Base-by-base conservation (phyloP, 2,888 invertebrate species). In the Heliconius ismenius region DNA sequence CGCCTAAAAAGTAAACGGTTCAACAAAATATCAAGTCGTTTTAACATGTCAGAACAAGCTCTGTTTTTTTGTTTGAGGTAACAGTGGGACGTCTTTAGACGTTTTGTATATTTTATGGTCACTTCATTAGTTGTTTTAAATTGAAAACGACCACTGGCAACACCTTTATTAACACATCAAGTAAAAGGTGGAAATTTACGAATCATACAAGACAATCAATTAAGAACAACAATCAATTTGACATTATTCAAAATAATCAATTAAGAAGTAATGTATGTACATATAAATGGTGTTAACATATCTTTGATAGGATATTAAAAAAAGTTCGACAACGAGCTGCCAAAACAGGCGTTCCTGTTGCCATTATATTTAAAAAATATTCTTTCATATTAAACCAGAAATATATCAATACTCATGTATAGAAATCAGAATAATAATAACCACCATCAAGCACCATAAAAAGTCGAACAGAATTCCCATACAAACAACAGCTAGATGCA, bases 41-140 rank as follows among this genome's bases (percentile, higher is more conserved):
- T 86, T 84, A 87, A 93, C 92, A 90, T 92, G 93, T 93, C 89
- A 85, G 87, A 89, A 93, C 93, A 92, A 86, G 92, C 86, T 89
- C 86, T 89, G 85, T 91, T 91, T 92, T 88, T 89, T 77, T 76
- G 76, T 80, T 74, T 76, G 76, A 87, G 88, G 86, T 81, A 89
- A 82, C 90, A 86, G 90, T 90, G 88, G 91, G 91, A 88, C 88
- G 89, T 88, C 91, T 85, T 85, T 87, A 83, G 87, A 88, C 87
- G 90, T 91, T 91, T 92, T 91, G 89, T 92, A 83, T 88, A 85
- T 91, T 91, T 92, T 91, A 92, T 89, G 88, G 89, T 85, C 90
- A 90, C 89, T 91, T 92, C 89, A 91, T 92, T 92, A 92, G 83
- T 83, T 74, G 85, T 84, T 86, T 88, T 86, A 84, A 84, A 83